Evolutionary conservation across 2,113 vertebrate species (phyloP).

Genomic region (Ondatra zibethicus): DNA sequence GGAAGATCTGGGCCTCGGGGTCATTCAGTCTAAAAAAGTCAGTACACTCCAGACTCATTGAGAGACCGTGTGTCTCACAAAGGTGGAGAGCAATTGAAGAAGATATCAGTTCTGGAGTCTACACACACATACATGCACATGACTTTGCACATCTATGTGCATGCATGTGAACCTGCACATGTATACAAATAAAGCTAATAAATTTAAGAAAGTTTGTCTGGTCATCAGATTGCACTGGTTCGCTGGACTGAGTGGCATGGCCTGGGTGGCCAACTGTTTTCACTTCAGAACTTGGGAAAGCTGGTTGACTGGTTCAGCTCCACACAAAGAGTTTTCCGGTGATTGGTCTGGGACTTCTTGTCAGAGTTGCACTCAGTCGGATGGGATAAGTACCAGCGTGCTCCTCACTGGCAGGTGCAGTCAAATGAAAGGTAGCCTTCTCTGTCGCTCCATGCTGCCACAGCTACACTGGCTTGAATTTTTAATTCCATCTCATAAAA

Average conservation of each 20-base stretch:
- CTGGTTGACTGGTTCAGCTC: background rate
- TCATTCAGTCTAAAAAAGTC: background rate
- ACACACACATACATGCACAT: too few relatives aligned
- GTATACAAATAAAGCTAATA: background rate
- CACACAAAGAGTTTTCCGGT: background rate
- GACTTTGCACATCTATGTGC: background rate
- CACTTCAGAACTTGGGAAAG: background rate
- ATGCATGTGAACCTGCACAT: too few relatives aligned
- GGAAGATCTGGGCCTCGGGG: background rate
- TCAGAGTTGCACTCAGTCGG: background rate
- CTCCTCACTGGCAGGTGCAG: slow-evolving; percentile 57
- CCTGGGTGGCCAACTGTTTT: background rate
- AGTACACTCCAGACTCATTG: background rate
- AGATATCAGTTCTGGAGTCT: background rate
- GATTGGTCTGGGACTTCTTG: background rate
- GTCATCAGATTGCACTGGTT: background rate
- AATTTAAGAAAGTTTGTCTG: background rate
- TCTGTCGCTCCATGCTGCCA: slow-evolving; percentile 11
- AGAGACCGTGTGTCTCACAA: background rate
- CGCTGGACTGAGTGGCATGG: fast-evolving
- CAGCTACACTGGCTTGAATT: slow-evolving; percentile 58
- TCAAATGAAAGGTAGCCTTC: slow-evolving; percentile 23
- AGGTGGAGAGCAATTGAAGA: background rate
- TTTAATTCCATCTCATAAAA: slow-evolving; percentile 79
- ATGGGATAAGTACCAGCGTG: background rate